phyloP scores from a whole-genome alignment of 2,888 invertebrate species.

The Rutpela maculata region DNA sequence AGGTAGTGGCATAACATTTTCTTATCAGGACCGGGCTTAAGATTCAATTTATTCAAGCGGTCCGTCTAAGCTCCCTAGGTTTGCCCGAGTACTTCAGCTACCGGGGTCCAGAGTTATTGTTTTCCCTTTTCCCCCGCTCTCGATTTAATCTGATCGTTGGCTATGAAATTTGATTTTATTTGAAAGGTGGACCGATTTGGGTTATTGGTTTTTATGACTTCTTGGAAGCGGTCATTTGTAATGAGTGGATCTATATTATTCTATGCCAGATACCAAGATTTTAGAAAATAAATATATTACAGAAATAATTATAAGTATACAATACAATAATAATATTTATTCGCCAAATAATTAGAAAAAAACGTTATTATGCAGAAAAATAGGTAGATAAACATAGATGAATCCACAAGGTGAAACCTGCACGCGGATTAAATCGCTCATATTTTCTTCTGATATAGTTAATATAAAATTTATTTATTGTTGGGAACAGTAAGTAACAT shows the following conservation, averaged over 20 bases:
- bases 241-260: conserved; percentile 40
- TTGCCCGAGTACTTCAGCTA: conserved; percentile 24
- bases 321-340: too few species aligned
- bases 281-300: background rate
- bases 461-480: too few species aligned
- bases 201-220: conserved; percentile 61
- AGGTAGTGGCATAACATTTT: conserved; percentile 62
- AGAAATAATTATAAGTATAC: too few species aligned
- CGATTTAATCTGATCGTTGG: conserved; percentile 65
- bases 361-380: too few species aligned
- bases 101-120: conserved; percentile 48
- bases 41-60: conserved; percentile 67
- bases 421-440: too few species aligned
- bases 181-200: conserved; percentile 59
- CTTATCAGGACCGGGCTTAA: conserved; percentile 65
- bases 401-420: too few species aligned
- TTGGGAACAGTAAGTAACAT: too few species aligned
- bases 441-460: too few species aligned
- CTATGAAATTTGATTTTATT: conserved; percentile 66
- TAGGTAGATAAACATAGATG: too few species aligned
- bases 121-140: conserved; percentile 48
- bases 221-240: conserved; percentile 48
- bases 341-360: too few species aligned
- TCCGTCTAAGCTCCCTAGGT: conserved; percentile 52
- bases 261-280: conserved; percentile 7